Conservation (phyloP, 2,888 invertebrate genomes). For the Operophtera brumata region DNA sequence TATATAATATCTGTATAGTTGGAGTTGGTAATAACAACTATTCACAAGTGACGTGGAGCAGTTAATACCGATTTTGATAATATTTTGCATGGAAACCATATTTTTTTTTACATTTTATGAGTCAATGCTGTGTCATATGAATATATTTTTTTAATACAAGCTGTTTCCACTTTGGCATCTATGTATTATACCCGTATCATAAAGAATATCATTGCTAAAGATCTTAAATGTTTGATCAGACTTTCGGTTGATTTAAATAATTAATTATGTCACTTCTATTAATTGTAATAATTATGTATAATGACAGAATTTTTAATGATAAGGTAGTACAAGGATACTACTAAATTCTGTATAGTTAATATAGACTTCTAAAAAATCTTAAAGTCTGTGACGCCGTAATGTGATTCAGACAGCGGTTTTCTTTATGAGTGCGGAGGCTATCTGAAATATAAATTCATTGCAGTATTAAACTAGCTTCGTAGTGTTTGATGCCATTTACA, state of each 20-base stretch:
- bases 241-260: not conserved
- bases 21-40: not conserved
- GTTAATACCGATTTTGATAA: no score
- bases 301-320: no score
- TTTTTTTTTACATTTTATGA: no score
- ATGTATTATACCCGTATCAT: conserved; percentile 1
- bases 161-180: conserved; percentile 3
- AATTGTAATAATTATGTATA: no score
- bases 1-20: no score
- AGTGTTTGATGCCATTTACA: conserved; percentile 70
- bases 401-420: conserved; percentile 29
- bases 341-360: not conserved
- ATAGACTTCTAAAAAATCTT: not conserved
- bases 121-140: conserved; percentile 67
- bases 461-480: conserved; percentile 72
- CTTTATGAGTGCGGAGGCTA: conserved; percentile 29
- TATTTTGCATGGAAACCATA: no score
- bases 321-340: no score
- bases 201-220: conserved; percentile 9
- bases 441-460: conserved; percentile 46
- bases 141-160: conserved; percentile 33
- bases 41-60: not conserved
- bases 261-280: no score
- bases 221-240: not conserved
- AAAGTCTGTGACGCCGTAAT: conserved; percentile 7